phyloP scores from a whole-genome alignment of 2,888 invertebrate genomes.

The Scaptomyza polygonia region DNA sequence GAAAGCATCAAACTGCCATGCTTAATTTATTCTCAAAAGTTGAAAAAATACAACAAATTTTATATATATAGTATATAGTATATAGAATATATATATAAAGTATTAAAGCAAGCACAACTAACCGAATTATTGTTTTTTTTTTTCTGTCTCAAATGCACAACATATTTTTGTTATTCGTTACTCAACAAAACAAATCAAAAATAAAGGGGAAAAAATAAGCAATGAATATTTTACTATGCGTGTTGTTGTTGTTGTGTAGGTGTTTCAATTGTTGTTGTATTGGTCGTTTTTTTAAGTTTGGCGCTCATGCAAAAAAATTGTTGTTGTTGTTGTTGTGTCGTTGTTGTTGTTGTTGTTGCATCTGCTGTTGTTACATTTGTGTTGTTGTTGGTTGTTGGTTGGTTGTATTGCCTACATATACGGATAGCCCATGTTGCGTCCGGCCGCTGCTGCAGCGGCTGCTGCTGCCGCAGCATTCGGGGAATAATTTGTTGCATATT shows the following conservation, averaged over 20 bases:
- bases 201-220: constrained; percentile 12
- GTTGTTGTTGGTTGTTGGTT: constrained; percentile 7
- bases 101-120: constrained; percentile 50
- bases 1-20: neutral
- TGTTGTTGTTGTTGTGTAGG: constrained; percentile 36
- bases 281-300: constrained; percentile 49
- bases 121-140: constrained; percentile 40
- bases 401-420: constrained; percentile 82
- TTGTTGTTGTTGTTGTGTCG: constrained; percentile 45
- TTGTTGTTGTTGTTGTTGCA: constrained; percentile 20
- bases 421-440: constrained; percentile 84
- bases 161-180: neutral
- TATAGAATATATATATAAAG: constrained; percentile 14
- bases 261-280: constrained; percentile 35
- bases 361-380: constrained; percentile 27
- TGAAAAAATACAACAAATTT: constrained; percentile 12
- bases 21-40: constrained; percentile 13
- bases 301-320: constrained; percentile 60
- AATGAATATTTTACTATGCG: constrained; percentile 35
- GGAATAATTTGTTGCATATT: constrained; percentile 84
- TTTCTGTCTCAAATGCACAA: constrained; percentile 37
- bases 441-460: constrained; percentile 75
- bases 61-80: no score
- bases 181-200: constrained; percentile 34
- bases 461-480: constrained; percentile 71